A percentile compares a stretch with the other conserved stretches of the same genome.
phyloP scores from a whole-genome alignment of 2,113 vertebrate genomes.

The cattle (Bos taurus) region ARS-UCD2.0 NC_037328.1:53647001-53647500 shows the following conservation, averaged over 20 bases:
- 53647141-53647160: not conserved
- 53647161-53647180: not conserved
- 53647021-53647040: not conserved
- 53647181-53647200: not conserved
- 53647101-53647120: not conserved
- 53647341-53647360: not conserved
- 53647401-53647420: not conserved
- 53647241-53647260: not conserved
- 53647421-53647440: not conserved
- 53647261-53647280: not conserved
- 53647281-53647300: not conserved
- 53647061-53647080: not conserved
- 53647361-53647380: not conserved
- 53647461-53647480: not conserved
- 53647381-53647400: not conserved
- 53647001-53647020: not conserved
- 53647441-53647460: not conserved
- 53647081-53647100: not conserved
- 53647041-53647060: not conserved
- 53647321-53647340: not conserved
- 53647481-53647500: not conserved
- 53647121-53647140: slow-evolving; percentile 11
- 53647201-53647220: slow-evolving; percentile 46
- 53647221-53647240: not conserved
- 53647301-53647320: not conserved